Conservation (phyloP, 2,113 vertebrate species). For the Poeciliopsis turrubarensis region DNA sequence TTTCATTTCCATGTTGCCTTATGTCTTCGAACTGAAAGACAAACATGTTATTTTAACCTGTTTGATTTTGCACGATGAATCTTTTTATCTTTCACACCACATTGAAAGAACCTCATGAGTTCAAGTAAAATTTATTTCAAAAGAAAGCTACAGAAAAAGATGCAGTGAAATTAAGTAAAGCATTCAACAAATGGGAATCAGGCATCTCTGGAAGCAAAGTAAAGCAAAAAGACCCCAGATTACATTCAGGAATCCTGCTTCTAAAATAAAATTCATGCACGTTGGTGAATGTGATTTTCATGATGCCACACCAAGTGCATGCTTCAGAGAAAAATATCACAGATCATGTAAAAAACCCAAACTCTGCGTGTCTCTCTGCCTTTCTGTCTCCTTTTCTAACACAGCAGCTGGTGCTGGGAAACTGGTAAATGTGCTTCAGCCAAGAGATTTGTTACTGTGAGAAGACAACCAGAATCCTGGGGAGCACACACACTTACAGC, state of each 20-base stretch:
- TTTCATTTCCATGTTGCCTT: not conserved
- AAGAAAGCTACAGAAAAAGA: not conserved
- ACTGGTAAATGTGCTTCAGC: slow-evolving; percentile 49
- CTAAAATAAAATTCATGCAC: not conserved
- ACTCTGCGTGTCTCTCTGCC: slow-evolving; percentile 17
- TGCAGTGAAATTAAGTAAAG: not conserved
- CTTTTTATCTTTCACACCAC: not conserved
- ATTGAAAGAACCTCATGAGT: not conserved
- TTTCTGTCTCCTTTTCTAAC: slow-evolving; percentile 44
- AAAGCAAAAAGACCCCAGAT: not conserved
- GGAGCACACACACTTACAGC: slow-evolving; percentile 20
- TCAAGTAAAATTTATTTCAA: not conserved
- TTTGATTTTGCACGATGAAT: not conserved
- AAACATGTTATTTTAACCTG: not conserved
- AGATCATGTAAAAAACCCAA: slow-evolving; percentile 16
- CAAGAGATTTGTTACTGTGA: slow-evolving; percentile 56
- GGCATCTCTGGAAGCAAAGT: not conserved
- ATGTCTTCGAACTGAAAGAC: not conserved
- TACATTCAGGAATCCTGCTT: not conserved
- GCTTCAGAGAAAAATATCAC: slow-evolving; percentile 3
- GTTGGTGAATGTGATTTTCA: not conserved
- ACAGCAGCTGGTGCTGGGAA: slow-evolving; percentile 61
- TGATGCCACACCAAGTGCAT: not conserved
- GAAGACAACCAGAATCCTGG: slow-evolving; percentile 46
- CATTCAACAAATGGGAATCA: not conserved